These are phyloP conservation scores for Leptodactylus fallax DNA, from an alignment of 2,797 vertebrate genomes.

Conservation along the genomic window DNA sequence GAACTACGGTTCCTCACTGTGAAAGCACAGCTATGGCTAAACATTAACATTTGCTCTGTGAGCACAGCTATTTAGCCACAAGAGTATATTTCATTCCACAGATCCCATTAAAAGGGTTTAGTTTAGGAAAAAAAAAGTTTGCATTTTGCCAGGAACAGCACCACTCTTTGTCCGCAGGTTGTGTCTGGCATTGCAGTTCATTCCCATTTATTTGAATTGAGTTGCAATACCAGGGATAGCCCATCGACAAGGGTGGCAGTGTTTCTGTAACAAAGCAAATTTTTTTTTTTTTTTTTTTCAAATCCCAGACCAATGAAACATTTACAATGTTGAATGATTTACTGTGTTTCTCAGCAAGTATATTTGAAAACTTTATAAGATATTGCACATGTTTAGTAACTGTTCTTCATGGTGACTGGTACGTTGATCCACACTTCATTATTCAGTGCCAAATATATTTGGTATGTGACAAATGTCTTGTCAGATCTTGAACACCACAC, in stretches of 20 bases:
- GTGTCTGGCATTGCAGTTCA: neutral
- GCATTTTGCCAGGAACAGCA: neutral
- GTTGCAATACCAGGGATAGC: neutral
- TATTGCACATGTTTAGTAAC: slow-evolving; percentile 11
- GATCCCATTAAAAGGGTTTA: no score
- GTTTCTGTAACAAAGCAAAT: neutral
- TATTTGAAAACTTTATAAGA: neutral
- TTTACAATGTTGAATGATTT: neutral
- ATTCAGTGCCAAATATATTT: neutral
- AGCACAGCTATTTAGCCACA: slow-evolving; percentile 3
- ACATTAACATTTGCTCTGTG: slow-evolving; percentile 13
- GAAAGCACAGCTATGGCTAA: neutral
- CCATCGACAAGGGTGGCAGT: neutral
- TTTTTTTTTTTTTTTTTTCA: neutral
- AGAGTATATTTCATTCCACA: neutral
- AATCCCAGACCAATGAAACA: neutral
- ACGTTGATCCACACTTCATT: neutral
- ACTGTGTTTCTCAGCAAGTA: neutral
- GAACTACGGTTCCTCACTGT: neutral
- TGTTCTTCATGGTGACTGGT: neutral
- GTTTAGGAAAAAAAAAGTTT: neutral
- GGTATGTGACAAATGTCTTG: neutral
- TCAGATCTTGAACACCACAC: neutral
- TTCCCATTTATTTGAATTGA: neutral
- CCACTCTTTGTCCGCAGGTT: neutral